phyloP scores from a whole-genome alignment of 2,113 vertebrate genomes.

The Hucho hucho region DNA sequence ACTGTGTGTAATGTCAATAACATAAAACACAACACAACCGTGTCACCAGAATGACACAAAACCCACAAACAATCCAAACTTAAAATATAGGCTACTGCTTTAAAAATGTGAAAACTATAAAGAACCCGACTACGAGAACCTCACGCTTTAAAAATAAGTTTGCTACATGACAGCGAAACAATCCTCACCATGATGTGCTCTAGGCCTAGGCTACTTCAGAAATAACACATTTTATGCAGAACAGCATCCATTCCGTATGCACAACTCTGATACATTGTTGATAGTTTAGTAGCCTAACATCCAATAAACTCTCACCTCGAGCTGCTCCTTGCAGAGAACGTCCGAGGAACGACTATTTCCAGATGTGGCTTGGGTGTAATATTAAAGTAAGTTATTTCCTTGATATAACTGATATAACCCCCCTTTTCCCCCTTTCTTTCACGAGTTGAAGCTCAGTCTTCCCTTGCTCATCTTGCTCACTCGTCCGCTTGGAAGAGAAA shows the following conservation, averaged over 20 bases:
- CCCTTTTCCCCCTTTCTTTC: neutral
- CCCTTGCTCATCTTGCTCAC: neutral
- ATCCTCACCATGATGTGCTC: no score
- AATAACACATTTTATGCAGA: no score
- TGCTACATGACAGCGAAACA: no score
- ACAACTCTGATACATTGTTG: no score
- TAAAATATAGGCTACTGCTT: no score
- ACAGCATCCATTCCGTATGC: no score
- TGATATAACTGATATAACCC: neutral
- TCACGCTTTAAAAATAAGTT: no score
- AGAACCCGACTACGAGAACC: no score
- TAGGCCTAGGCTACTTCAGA: no score
- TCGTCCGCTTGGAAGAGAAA: neutral
- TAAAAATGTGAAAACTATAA: no score
- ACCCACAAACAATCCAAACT: neutral
- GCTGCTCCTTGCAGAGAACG: neutral
- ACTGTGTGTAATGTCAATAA: neutral
- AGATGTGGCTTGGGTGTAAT: neutral
- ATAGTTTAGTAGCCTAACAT: neutral
- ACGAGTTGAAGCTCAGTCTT: neutral
- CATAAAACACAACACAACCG: neutral
- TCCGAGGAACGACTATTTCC: neutral
- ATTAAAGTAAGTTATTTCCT: neutral
- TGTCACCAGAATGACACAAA: no score
- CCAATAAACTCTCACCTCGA: neutral